These are phyloP conservation scores for Lissocephala sabroskyi DNA, from an alignment of 2,888 invertebrate genomes.

Conservation along the genomic window DNA sequence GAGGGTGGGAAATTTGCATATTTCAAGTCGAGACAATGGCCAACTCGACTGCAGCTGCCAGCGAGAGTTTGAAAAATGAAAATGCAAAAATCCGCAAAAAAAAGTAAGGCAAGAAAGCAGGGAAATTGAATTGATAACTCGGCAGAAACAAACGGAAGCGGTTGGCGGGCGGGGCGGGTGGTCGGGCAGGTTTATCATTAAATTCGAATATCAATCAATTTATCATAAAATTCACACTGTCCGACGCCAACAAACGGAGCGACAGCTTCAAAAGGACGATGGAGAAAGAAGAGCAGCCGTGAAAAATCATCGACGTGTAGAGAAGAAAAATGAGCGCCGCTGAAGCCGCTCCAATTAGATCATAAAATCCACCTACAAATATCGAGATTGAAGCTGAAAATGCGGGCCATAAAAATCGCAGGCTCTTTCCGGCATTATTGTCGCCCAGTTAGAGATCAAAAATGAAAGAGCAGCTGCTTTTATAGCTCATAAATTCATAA, in stretches of 20 bases:
- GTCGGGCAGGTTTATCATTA: conserved; percentile 42
- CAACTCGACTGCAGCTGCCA: conserved; percentile 21
- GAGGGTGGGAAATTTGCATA: conserved; percentile 41
- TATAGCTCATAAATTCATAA: conserved; percentile 63
- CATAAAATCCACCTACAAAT: no score
- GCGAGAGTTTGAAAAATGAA: conserved; percentile 54
- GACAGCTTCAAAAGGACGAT: no score
- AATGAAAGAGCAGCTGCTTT: no score
- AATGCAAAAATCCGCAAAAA: conserved; percentile 9
- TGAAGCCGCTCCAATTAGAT: no score
- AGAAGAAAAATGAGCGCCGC: no score
- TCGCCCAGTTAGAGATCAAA: no score
- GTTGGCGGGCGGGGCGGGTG: not conserved
- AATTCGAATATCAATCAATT: conserved; percentile 64
- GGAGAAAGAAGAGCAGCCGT: no score
- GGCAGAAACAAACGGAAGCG: conserved; percentile 6
- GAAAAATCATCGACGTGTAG: no score
- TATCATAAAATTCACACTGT: conserved; percentile 43
- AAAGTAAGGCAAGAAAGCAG: no score
- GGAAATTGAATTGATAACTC: conserved; percentile 53
- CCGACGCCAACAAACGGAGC: not conserved
- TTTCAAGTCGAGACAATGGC: conserved; percentile 27
- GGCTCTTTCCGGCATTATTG: no score
- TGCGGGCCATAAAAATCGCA: no score
- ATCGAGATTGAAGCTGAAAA: no score